Evolutionary conservation across 2,888 invertebrate species (phyloP).

Genomic region (Congeria kusceri): DNA sequence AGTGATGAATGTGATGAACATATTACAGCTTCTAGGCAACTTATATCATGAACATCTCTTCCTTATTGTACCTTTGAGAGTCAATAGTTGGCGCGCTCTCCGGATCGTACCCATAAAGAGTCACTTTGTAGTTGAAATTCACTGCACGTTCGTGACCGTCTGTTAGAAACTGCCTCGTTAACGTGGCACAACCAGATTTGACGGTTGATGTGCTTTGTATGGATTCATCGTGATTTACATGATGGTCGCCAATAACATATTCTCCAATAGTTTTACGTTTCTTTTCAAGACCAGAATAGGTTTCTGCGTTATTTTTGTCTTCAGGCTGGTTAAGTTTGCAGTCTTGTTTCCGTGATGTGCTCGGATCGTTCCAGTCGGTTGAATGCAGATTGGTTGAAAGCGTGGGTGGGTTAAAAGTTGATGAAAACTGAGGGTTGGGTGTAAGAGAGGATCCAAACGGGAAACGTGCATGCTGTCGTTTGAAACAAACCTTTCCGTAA

Average conservation of each 20-base stretch:
- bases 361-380: too few relatives aligned
- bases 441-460: conserved; percentile 25
- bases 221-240: not conserved
- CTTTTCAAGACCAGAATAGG: too few relatives aligned
- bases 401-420: not conserved
- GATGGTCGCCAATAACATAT: too few relatives aligned
- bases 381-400: not conserved
- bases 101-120: conserved; percentile 56
- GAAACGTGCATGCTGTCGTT: conserved; percentile 36
- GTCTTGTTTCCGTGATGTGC: too few relatives aligned
- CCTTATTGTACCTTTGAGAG: not conserved
- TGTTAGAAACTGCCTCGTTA: conserved; percentile 37
- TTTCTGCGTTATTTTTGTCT: too few relatives aligned
- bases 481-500: conserved; percentile 55
- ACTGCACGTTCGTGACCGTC: conserved; percentile 46
- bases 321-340: too few relatives aligned
- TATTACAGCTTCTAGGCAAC: too few relatives aligned
- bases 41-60: not conserved
- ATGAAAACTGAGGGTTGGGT: not conserved
- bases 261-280: too few relatives aligned
- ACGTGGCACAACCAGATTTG: not conserved
- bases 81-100: not conserved
- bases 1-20: too few relatives aligned
- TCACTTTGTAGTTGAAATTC: conserved; percentile 60
- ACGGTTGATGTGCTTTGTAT: too few relatives aligned